A percentile compares a stretch with the other conserved stretches of the same genome.
phyloP scores from a whole-genome alignment of 2,888 invertebrate genomes.

The Drosophila infuscata region DNA sequence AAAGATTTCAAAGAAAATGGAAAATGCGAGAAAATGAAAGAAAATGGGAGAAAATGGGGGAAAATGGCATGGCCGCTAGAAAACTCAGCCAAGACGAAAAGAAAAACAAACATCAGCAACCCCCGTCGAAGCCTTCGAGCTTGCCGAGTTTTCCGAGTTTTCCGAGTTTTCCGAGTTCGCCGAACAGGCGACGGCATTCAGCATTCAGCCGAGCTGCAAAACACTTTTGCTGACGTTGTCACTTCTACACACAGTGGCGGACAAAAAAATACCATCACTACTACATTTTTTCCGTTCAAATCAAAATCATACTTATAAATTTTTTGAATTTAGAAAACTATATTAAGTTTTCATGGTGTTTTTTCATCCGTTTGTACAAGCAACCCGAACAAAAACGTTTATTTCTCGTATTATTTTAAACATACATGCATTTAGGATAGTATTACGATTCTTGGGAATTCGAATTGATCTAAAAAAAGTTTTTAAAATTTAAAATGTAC shows the following conservation, averaged over 20 bases:
- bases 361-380: no score
- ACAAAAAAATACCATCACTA: not conserved
- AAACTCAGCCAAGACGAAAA: slow-evolving; percentile 17
- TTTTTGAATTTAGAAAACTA: not conserved
- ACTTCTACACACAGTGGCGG: slow-evolving; percentile 13
- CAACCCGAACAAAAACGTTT: accelerated
- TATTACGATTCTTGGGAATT: not conserved
- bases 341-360: not conserved
- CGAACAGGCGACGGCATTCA: slow-evolving; percentile 51
- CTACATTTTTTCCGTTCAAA: not conserved
- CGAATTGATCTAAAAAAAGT: not conserved
- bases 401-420: not conserved
- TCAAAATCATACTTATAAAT: not conserved
- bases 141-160: slow-evolving; percentile 6
- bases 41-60: slow-evolving; percentile 11
- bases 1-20: slow-evolving; percentile 66
- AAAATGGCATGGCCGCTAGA: slow-evolving; percentile 45
- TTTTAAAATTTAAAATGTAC: no score
- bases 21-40: slow-evolving; percentile 40
- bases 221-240: slow-evolving; percentile 78
- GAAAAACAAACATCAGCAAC: slow-evolving; percentile 46
- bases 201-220: slow-evolving; percentile 56
- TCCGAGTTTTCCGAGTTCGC: slow-evolving; percentile 14
- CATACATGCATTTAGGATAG: not conserved
- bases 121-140: slow-evolving; percentile 41